These are phyloP conservation scores for Gobionotothen gibberifrons DNA, from an alignment of 2,797 vertebrate species.

Conservation along the genomic window DNA sequence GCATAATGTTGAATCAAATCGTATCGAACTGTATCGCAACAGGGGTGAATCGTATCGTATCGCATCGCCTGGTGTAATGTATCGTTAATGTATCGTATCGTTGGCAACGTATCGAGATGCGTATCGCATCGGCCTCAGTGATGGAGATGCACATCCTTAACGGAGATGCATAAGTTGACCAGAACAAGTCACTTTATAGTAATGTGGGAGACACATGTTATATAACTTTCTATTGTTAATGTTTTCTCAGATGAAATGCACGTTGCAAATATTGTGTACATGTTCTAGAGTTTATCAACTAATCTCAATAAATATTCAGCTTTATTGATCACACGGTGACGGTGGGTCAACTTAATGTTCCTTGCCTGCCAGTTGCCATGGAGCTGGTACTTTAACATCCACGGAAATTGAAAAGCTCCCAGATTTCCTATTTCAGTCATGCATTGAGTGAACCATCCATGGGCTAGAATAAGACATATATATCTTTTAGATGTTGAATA, in stretches of 20 bases:
- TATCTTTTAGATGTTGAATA: too few relatives aligned
- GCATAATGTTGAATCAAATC: too few relatives aligned
- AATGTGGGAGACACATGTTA: not conserved
- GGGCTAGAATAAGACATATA: too few relatives aligned
- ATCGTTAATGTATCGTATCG: too few relatives aligned
- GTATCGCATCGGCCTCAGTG: too few relatives aligned
- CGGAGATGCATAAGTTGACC: not conserved
- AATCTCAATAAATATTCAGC: not conserved
- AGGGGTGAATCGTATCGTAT: too few relatives aligned
- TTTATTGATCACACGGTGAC: not conserved
- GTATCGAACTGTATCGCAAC: too few relatives aligned
- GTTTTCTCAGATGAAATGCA: not conserved
- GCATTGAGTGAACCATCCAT: not conserved
- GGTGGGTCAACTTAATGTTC: not conserved
- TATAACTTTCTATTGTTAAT: not conserved
- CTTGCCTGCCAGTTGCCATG: slow-evolving; percentile 9
- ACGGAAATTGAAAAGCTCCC: not conserved
- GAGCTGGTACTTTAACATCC: not conserved
- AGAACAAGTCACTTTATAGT: not conserved
- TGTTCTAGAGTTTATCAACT: not conserved
- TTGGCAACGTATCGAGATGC: too few relatives aligned
- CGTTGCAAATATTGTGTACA: not conserved
- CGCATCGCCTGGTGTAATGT: too few relatives aligned
- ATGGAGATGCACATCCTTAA: too few relatives aligned
- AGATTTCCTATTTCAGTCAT: not conserved